Evolutionary conservation across 2,888 invertebrate species (phyloP).

Genomic region (Megastigmus dorsalis): DNA sequence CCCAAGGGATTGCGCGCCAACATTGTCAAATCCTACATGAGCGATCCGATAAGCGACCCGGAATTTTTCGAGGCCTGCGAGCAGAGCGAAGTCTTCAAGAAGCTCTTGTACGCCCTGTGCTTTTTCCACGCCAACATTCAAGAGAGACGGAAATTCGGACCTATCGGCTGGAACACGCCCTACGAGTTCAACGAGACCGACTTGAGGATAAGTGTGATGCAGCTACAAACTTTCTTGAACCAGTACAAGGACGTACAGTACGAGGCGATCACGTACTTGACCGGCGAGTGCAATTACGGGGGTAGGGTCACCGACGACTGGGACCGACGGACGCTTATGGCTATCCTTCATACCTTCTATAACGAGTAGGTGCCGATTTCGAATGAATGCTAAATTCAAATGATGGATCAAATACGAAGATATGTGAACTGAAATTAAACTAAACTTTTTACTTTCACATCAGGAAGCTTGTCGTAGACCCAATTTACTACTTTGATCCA

Average conservation of each 20-base stretch:
- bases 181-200: constrained; percentile 98
- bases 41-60: constrained; percentile 89
- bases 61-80: constrained; percentile 92
- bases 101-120: constrained; percentile 89
- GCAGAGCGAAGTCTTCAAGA: constrained; percentile 86
- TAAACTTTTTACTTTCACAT: too few species aligned
- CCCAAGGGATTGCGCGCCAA: constrained; percentile 93
- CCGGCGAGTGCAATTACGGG: constrained; percentile 97
- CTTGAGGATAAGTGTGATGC: constrained; percentile 89
- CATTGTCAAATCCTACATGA: constrained; percentile 87
- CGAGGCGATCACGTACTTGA: constrained; percentile 91
- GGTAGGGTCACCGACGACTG: constrained; percentile 97
- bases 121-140: constrained; percentile 96
- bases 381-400: too few species aligned
- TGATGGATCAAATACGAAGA: too few species aligned
- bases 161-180: constrained; percentile 95
- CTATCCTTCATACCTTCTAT: constrained; percentile 88
- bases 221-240: constrained; percentile 90
- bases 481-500: constrained; percentile 65
- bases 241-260: constrained; percentile 89
- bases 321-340: constrained; percentile 91
- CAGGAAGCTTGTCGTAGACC: constrained; percentile 62
- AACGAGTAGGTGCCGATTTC: constrained; percentile 81
- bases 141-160: constrained; percentile 93
- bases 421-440: too few species aligned